phyloP scores from a whole-genome alignment of 2,888 invertebrate genomes.

The Tryphoninae sp. region DNA sequence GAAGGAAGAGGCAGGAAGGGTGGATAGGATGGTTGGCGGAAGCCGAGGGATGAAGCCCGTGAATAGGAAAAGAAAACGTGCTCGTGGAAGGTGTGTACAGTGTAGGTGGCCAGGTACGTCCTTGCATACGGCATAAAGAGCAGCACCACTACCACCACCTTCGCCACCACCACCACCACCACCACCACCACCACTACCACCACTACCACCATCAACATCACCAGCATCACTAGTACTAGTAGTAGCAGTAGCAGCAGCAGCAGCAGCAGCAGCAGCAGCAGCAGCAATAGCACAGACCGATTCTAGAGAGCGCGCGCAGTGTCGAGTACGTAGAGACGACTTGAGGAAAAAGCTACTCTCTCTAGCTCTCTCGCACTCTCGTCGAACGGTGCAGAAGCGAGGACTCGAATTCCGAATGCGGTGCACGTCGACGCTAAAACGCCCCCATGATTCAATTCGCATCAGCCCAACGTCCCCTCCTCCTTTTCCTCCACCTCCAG shows the following conservation, averaged over 20 bases:
- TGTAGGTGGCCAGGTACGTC: constrained; percentile 65
- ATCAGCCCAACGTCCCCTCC: constrained; percentile 71
- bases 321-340: constrained; percentile 31
- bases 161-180: not conserved
- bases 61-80: constrained; percentile 65
- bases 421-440: constrained; percentile 80
- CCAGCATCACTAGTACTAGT: no score
- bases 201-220: no score
- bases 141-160: constrained; percentile 25
- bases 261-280: no score
- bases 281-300: constrained; percentile 9
- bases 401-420: constrained; percentile 76
- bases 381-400: constrained; percentile 57
- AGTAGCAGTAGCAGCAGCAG: no score
- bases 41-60: constrained; percentile 51
- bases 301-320: constrained; percentile 27
- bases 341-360: constrained; percentile 45
- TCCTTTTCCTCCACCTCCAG: not conserved
- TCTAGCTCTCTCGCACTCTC: constrained; percentile 23
- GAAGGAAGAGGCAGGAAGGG: constrained; percentile 14
- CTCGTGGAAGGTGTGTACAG: constrained; percentile 61
- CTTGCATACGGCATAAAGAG: constrained; percentile 61
- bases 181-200: no score
- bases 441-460: constrained; percentile 81
- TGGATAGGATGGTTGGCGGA: not conserved